Conservation (phyloP, 1,140 invertebrate species). For the Eupeodes corollae region DNA sequence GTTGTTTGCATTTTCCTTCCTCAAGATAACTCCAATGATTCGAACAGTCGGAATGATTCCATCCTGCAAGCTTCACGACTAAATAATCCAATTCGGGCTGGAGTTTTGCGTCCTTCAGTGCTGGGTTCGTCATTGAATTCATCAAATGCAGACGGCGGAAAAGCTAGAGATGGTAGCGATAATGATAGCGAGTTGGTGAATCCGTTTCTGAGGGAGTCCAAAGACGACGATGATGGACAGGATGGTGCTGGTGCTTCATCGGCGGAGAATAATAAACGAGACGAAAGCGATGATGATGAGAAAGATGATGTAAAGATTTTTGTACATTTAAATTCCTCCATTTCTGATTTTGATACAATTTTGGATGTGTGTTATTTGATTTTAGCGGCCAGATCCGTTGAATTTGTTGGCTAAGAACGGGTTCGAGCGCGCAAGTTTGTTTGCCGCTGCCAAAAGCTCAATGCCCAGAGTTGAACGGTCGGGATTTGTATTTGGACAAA, state of each 20-base stretch:
- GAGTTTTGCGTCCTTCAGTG: constrained; percentile 26
- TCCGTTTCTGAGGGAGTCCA: constrained; percentile 8
- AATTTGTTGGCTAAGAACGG: constrained; percentile 30
- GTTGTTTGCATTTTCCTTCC: constrained; percentile 13
- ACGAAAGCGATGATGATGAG: constrained; percentile 24
- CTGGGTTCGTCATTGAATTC: constrained; percentile 18
- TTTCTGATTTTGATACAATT: too few species aligned
- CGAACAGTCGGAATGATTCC: constrained; percentile 32
- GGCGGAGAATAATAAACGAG: constrained; percentile 11
- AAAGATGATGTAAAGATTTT: constrained; percentile 15
- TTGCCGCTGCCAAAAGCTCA: constrained; percentile 25
- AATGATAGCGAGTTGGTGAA: constrained; percentile 1
- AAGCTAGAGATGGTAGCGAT: constrained; percentile 1
- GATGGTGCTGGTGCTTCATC: constrained; percentile 9
- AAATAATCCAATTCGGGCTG: constrained; percentile 13
- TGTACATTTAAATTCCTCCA: not conserved
- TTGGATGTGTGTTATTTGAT: not conserved
- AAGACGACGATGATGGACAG: constrained; percentile 2
- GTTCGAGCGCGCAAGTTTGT: constrained; percentile 28
- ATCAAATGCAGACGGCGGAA: constrained; percentile 8
- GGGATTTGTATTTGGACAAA: constrained; percentile 84
- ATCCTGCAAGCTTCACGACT: constrained; percentile 26
- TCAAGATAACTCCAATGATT: constrained; percentile 34
- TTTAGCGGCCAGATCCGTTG: constrained; percentile 25
- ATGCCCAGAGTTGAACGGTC: constrained; percentile 33